Conservation (phyloP, 2,888 invertebrate species). For the Heliconius ismenius region DNA sequence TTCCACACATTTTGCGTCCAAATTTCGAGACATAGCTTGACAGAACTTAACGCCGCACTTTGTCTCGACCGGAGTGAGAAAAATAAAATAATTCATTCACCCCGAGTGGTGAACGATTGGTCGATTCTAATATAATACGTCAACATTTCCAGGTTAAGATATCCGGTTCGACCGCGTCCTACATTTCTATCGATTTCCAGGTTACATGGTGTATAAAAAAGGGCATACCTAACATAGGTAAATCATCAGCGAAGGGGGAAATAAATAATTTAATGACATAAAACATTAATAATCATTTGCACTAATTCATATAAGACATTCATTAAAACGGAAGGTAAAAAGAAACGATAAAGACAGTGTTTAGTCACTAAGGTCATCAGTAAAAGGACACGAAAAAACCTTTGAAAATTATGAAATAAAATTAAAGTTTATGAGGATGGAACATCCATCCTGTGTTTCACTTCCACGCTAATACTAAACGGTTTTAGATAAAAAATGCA, state of each 20-base stretch:
- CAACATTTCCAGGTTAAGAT: slow-evolving; percentile 19
- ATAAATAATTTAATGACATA: neutral
- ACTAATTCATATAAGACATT: neutral
- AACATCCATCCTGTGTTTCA: too few relatives aligned
- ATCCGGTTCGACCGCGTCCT: slow-evolving; percentile 15
- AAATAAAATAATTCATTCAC: neutral
- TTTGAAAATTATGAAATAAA: too few relatives aligned
- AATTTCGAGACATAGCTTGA: neutral
- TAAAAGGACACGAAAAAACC: too few relatives aligned
- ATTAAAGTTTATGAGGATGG: too few relatives aligned
- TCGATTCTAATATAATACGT: slow-evolving; percentile 11
- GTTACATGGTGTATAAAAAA: slow-evolving; percentile 4
- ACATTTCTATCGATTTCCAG: slow-evolving; percentile 17
- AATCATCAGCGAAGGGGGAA: neutral
- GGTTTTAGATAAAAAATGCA: too few relatives aligned
- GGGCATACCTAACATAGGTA: neutral
- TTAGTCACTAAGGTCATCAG: too few relatives aligned
- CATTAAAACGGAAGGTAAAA: neutral
- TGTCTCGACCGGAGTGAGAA: neutral
- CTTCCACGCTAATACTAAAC: too few relatives aligned
- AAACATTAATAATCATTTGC: neutral
- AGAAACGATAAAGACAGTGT: neutral
- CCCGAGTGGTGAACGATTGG: neutral
- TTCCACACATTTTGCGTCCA: too few relatives aligned
- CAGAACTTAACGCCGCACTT: too few relatives aligned